Conservation (phyloP, 2,888 invertebrate genomes). For the Lasioglossum morio region DNA sequence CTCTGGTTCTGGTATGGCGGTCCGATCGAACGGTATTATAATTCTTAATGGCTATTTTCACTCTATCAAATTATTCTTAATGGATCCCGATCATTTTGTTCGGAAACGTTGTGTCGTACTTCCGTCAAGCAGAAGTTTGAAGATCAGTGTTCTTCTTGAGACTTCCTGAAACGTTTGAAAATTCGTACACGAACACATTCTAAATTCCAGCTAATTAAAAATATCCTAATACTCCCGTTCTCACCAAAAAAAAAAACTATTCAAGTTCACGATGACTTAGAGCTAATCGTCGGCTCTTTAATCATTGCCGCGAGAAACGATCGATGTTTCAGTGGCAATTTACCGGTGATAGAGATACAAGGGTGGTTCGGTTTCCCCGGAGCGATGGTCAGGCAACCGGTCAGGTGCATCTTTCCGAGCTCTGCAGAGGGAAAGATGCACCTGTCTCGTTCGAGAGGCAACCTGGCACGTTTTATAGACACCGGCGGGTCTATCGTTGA, state of each 20-base stretch:
- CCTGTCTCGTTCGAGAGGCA: slow-evolving; percentile 61
- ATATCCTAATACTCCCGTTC: neutral
- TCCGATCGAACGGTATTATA: neutral
- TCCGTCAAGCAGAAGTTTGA: too few relatives aligned
- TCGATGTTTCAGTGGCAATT: slow-evolving; percentile 35
- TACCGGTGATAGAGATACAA: slow-evolving; percentile 50
- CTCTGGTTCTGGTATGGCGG: neutral
- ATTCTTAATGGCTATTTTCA: neutral
- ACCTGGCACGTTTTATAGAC: slow-evolving; percentile 62
- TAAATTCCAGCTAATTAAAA: neutral
- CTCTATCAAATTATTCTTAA: neutral
- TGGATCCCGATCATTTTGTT: too few relatives aligned
- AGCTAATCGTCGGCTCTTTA: slow-evolving; percentile 13
- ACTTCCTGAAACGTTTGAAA: neutral
- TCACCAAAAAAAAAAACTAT: neutral
- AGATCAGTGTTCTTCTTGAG: too few relatives aligned
- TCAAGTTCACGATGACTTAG: neutral
- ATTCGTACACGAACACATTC: neutral
- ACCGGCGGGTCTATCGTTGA: slow-evolving; percentile 71
- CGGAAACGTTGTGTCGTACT: too few relatives aligned
- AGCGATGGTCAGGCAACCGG: slow-evolving; percentile 15
- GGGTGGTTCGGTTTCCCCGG: slow-evolving; percentile 13
- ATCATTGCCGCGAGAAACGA: slow-evolving; percentile 25
- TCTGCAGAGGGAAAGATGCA: slow-evolving; percentile 52
- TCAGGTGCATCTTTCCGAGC: slow-evolving; percentile 66